These are phyloP conservation scores for Zosterops borbonicus DNA, from an alignment of 2,113 vertebrate species.

Conservation along the genomic window DNA sequence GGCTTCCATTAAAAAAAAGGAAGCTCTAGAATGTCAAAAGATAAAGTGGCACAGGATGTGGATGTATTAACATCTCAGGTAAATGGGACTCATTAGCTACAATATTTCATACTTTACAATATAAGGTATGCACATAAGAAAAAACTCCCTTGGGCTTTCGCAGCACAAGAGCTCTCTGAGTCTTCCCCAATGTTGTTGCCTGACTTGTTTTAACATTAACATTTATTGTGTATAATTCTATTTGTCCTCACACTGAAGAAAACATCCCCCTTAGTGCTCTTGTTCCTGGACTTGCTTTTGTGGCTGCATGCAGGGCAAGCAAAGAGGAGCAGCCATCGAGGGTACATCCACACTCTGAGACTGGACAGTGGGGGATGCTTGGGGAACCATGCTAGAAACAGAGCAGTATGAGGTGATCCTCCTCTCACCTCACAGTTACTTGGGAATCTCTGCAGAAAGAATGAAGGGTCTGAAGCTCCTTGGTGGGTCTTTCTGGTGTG, in stretches of 20 bases:
- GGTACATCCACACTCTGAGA: not conserved
- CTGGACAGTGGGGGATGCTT: accelerated
- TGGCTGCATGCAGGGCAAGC: not conserved
- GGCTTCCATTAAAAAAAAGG: not conserved
- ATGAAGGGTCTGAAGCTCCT: not conserved
- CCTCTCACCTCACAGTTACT: not conserved
- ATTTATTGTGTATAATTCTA: not conserved
- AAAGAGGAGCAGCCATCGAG: not conserved
- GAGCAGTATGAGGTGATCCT: not conserved
- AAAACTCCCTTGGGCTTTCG: constrained; percentile 36
- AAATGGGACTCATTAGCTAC: constrained; percentile 55
- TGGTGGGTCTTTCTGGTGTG: not conserved
- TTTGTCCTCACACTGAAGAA: not conserved
- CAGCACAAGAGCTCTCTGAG: not conserved
- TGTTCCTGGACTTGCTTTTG: not conserved
- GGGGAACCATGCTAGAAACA: not conserved
- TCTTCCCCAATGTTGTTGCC: not conserved
- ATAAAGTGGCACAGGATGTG: constrained; percentile 52
- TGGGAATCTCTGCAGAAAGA: not conserved
- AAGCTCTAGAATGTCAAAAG: constrained; percentile 42
- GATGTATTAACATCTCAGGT: constrained; percentile 50
- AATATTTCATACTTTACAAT: constrained; percentile 50
- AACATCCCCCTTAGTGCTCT: not conserved
- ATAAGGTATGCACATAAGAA: constrained; percentile 43
- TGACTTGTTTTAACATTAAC: constrained; percentile 1